Base-by-base conservation (phyloP, 2,797 vertebrate genomes). In the Microhierax caerulescens region DNA sequence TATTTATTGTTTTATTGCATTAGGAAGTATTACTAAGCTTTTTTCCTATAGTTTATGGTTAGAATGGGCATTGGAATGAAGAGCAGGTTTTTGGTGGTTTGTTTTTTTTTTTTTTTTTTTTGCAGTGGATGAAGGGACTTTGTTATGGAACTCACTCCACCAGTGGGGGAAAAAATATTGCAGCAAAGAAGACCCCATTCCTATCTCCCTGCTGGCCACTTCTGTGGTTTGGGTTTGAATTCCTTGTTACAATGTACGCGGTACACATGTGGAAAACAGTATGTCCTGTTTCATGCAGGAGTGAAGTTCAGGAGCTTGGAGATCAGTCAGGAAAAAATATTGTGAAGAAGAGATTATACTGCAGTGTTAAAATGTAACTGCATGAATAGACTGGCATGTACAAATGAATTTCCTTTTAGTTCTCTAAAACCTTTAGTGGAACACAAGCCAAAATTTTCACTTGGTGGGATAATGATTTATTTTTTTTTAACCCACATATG, bases 291-390 rank as follows among this genome's bases (percentile, higher is more conserved):
- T 96, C 85, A 68, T 75, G 50, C 47, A 64, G 68, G 92, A 93
- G 39, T 74, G 36, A 94, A 93, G 57, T 89, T 80, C 1, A 2
- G 78, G 47, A 85, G 68, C 65, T 60, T 85, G 75, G 75, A 94
- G 78, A 61, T 88, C 54, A 74, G 25, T 91, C 87, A 92, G 76
- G 75, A 89, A 91, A 91, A 94, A 96, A 93, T 77, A 95, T 67
- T 91, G 41, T 83, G 64, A 63, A 91, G 93, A 95, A 80, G 72
- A 92, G 70, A 74, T 93, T 91, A 79, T 78, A 88, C 70, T 63
- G 48, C 64, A 54, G 56, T 86, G 63, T 91, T 91, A 87, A 54
- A 93, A 57, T 85, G 22, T 91, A 89, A 73, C 51, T 69, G 47
- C 5, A 47, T 83, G 72, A 93, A 88, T 92, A 88, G 77, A 27